Base-by-base conservation (phyloP, 2,113 vertebrate genomes). In the Hyla sarda region DNA sequence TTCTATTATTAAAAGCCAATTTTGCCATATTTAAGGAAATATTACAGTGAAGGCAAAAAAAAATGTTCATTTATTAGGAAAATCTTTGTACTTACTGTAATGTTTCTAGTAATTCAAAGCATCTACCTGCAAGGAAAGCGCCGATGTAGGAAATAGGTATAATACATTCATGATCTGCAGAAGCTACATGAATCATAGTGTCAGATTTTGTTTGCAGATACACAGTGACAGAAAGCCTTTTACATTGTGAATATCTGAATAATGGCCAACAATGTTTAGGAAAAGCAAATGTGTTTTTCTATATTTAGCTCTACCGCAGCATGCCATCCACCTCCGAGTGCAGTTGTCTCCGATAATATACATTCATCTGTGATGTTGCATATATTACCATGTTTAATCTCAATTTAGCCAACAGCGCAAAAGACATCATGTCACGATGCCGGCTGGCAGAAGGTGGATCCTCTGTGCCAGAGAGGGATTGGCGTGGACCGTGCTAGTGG, bases 261-360 rank as follows among this genome's bases (percentile, higher is more conserved):
- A 41, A 41, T 5, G 41, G 3, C 60, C 25, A 14, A 65, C 60
- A 65, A 30, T 65, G 25, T 30, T 65, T 28, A 65, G 60, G 60
- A 65, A 65, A 65, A 30, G 60, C 25, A 65, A 65, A 65, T 65
- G n/a, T 30, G 60, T 28, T 65, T 65, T 30, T 65, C 60, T 65
- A 65, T 28, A 28, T 65, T 30, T 65, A 65, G 60, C 60, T 65
- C 25, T 65, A 2, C 11, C 60, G 14, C 60, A 28, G 60, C 12
- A 19, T 14, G 25, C 25, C 28, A 30, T 65, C 60, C 13, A 65
- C 60, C 60, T 14, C 25, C 5, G 60, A 25, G 13, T 65, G 25
- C n/a, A 30, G 25, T 28, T 65, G 25, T 28, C 58, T 25, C 58
- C n/a, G 8, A 60, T 25, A 60, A 25, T 28, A 65, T 30, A 21